Evolutionary conservation across 2,113 vertebrate genomes (phyloP).

Genomic region (Rostratula benghalensis): DNA sequence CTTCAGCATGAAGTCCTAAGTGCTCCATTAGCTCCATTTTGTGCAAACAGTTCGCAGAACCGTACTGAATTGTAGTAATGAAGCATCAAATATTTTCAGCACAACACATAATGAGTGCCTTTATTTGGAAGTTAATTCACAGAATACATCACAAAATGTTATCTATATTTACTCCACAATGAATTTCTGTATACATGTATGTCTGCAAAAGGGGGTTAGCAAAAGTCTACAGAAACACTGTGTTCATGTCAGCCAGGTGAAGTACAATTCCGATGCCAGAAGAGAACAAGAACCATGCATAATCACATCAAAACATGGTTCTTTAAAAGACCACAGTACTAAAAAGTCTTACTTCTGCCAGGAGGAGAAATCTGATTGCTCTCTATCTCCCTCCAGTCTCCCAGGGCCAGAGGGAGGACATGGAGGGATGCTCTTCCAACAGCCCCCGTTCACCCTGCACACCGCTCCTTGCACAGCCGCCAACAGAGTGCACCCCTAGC

Average conservation of each 20-base stretch:
- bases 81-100: not conserved
- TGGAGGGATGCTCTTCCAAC: not conserved
- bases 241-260: not conserved
- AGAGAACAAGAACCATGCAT: not conserved
- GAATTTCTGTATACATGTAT: not conserved
- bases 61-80: not conserved
- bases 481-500: accelerated
- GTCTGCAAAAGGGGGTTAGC: not conserved
- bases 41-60: not conserved
- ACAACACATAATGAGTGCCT: not conserved
- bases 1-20: not conserved
- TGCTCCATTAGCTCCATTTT: not conserved
- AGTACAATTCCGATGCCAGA: not conserved
- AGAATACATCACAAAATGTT: not conserved
- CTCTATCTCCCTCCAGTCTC: not conserved
- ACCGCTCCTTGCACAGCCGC: not conserved
- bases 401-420: not conserved
- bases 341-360: not conserved
- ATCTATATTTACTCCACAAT: not conserved
- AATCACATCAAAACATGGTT: not conserved
- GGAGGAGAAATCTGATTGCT: not conserved
- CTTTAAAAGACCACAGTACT: not conserved
- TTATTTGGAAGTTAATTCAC: not conserved
- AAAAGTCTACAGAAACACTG: not conserved
- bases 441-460: not conserved